Percentiles rank a stretch among this genome's conserved stretches.
Evolutionary conservation across 2,113 vertebrate genomes (phyloP).

Genomic region (Psittacula cyanocephala): DNA sequence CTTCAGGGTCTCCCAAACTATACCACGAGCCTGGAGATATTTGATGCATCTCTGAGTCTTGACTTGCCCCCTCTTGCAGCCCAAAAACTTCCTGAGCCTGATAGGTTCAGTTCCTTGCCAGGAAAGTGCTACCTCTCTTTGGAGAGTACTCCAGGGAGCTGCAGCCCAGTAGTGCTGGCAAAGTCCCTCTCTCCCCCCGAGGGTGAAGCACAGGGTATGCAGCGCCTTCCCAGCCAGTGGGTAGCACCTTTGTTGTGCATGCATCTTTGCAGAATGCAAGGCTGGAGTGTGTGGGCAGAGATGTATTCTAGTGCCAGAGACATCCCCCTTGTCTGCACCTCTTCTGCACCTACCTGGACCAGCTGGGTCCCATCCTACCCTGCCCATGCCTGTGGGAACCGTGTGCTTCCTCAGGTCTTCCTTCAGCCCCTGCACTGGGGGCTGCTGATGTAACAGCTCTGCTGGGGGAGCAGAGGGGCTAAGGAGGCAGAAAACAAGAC

Average conservation of each 20-base stretch:
- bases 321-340: neutral
- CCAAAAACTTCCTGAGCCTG: neutral
- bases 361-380: neutral
- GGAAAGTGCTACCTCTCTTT: neutral
- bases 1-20: neutral
- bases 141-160: neutral
- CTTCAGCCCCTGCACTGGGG: neutral
- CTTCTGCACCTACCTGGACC: neutral
- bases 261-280: rapidly evolving
- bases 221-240: too few species aligned
- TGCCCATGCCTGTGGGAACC: neutral
- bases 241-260: rapidly evolving
- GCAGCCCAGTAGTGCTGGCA: neutral
- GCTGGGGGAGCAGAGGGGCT: neutral
- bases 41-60: neutral
- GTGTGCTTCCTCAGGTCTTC: neutral
- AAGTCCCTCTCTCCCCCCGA: neutral
- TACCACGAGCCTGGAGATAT: neutral
- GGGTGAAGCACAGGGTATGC: rapidly evolving
- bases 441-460: neutral
- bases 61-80: neutral
- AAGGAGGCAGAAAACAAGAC: neutral
- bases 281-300: neutral
- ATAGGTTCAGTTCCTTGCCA: neutral
- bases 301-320: neutral